A percentile compares a stretch with the other conserved stretches of the same genome.
Conservation (phyloP, 2,888 invertebrate genomes). For the Cantharis rufa region DNA sequence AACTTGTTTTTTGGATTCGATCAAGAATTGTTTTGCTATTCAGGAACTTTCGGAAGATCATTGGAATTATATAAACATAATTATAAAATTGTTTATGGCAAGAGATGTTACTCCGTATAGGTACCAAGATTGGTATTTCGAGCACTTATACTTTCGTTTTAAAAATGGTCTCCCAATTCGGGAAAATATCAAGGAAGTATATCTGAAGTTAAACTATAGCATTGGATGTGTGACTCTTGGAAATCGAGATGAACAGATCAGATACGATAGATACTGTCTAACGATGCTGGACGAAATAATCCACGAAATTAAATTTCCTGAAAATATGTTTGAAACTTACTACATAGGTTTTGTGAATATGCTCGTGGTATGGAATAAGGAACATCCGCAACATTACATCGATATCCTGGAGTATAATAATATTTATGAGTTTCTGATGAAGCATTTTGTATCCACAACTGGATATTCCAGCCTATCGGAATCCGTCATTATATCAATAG, state of each 20-base stretch:
- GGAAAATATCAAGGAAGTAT: neutral
- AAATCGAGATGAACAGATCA: neutral
- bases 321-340: neutral
- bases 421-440: neutral
- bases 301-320: neutral
- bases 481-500: neutral
- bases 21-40: constrained; percentile 1
- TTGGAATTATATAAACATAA: constrained; percentile 11
- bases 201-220: neutral
- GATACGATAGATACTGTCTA: neutral
- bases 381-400: constrained; percentile 8
- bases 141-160: neutral
- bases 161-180: neutral
- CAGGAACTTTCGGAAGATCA: constrained; percentile 1
- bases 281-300: neutral
- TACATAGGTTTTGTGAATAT: neutral
- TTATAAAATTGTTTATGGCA: constrained; percentile 2
- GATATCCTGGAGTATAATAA: neutral
- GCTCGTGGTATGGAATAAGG: constrained; percentile 3
- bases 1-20: neutral
- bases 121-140: neutral
- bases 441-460: neutral
- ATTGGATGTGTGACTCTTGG: neutral
- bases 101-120: constrained; percentile 1
- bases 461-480: neutral